Evolutionary conservation across 2,888 invertebrate genomes (phyloP), one percentile per base, ranked within the genome.

Genomic region (Ditula angustiorana): DNA sequence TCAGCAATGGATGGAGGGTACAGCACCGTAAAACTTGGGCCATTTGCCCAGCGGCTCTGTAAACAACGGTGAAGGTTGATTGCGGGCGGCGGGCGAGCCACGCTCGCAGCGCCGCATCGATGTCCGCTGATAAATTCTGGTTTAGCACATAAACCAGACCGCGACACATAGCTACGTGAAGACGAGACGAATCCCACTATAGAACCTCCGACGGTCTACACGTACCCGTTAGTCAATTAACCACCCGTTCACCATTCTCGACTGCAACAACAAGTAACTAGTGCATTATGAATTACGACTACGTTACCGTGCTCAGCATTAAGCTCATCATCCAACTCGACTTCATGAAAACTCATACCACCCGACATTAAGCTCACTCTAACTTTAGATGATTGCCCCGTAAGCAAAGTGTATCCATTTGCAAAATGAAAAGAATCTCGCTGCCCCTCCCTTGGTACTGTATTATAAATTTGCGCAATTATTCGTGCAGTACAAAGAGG

Each of bases 391-490:
- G 69, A 71, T 73, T 70, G 70, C 69, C 72, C 68, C 74, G 70
- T 78, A 79, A 80, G 85, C 79, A 77, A 81, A 82, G 80, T 78
- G 75, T 79, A 79, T 82, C 74, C 80, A 81, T 81, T 78, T 76
- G 61, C 77, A 70, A 74, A 75, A 81, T 78, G 78, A 79, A 79
- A 81, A 80, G 77, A 80, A 79, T 74, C 74, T 66, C 67, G 68
- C 71, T 56, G 71, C 74, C 76, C 71, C 71, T 81, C 81, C 78
- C 76, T 78, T 80, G 81, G 87, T 86, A 84, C 81, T 74, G 80
- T 78, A 80, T 87, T 86, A 87, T 89, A 87, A 90, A 90, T 90
- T 87, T 80, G 75, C 77, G 81, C 85, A 85, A 89, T 90, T 88
- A 89, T 83, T 88, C 82, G 80, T 80, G 77, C 83, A 78, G 76